Percentiles rank a stretch among this genome's conserved stretches.
Evolutionary conservation across 1,140 invertebrate genomes (phyloP).

Genomic region (Argopecten irradians): DNA sequence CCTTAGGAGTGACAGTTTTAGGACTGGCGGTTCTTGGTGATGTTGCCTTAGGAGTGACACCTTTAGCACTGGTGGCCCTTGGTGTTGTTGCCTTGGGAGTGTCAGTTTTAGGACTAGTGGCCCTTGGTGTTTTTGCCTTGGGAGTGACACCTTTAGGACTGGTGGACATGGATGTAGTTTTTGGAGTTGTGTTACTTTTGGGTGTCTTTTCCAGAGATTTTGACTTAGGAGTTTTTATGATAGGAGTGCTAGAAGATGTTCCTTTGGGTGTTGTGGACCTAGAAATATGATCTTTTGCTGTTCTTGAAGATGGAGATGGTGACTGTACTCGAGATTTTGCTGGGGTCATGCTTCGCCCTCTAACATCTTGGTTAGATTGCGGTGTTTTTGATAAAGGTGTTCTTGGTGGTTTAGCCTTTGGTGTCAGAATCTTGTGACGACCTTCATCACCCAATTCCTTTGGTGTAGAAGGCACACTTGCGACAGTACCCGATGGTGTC

Average conservation of each 20-base stretch:
- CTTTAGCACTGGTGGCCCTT: neutral
- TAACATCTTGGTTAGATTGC: neutral
- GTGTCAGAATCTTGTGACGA: constrained; percentile 38
- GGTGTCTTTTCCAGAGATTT: constrained; percentile 28
- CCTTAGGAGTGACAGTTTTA: neutral
- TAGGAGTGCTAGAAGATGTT: neutral
- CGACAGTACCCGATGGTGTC: neutral
- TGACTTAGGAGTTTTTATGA: neutral
- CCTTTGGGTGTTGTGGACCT: constrained; percentile 16
- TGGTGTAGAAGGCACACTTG: constrained; percentile 31
- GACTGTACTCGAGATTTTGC: constrained; percentile 40
- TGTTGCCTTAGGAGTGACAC: neutral
- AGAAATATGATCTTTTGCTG: constrained; percentile 27
- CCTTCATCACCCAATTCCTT: neutral
- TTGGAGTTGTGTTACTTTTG: neutral
- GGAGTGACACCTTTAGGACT: too few species aligned
- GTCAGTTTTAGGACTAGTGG: neutral
- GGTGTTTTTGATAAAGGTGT: constrained; percentile 22
- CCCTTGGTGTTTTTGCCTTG: neutral
- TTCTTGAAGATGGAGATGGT: constrained; percentile 33
- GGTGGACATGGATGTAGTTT: neutral
- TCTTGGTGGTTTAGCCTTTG: constrained; percentile 43
- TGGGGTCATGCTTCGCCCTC: neutral
- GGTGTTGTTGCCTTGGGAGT: neutral
- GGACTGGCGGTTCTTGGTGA: constrained; percentile 12